Base-by-base conservation (phyloP, 1,140 invertebrate species). In the Trichomalopsis sarcophagae region DNA sequence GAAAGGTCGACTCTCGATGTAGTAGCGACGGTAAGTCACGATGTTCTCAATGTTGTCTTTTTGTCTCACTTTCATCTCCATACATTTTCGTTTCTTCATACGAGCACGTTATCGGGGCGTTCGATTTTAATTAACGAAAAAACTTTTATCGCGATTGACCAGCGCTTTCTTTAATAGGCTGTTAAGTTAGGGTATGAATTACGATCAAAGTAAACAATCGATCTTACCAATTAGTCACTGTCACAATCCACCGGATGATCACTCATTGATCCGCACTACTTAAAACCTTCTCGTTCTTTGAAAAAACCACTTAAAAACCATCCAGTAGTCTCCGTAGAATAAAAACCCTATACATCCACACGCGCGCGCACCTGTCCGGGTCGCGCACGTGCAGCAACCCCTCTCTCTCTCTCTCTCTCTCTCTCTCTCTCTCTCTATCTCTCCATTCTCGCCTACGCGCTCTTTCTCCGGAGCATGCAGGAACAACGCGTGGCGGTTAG, bases 1-100 rank as follows among this genome's bases (percentile, higher is more conserved):
- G 97, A 95, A 98, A 98, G 96, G 97, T 98, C 93, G 98, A 98
- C 95, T 98, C 97, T 94, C 95, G 97, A 95, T 98, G 97, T 95
- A 98, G 97, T 94, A 98, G 97, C 94, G 97, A 98, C 96, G 97
- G 97, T 96, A 94, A 96, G 95, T 87, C 74, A 85, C 81, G 30
- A 68, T 71, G 23, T 76, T 30, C 17, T 2, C 27, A 40, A 10
- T 75, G 0, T 14, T 44, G 13, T 77, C 44, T 66, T 81, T 68
- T 69, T 23, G 5, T 62, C 14, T 30, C n/a, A 23, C 14, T 69
- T 14, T 69, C 2, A 68, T 76, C 82, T 27, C 84, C 14, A 13
- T 82, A 55, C 69, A 33, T 47, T 9, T 13, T 66, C 17, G 21
- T 30, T 17, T 86, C 23, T 44, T 33, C 7, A 10, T 36, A 44